These are phyloP conservation scores for Myopa tessellatipennis DNA, from an alignment of 2,888 invertebrate species.

Conservation along the genomic window DNA sequence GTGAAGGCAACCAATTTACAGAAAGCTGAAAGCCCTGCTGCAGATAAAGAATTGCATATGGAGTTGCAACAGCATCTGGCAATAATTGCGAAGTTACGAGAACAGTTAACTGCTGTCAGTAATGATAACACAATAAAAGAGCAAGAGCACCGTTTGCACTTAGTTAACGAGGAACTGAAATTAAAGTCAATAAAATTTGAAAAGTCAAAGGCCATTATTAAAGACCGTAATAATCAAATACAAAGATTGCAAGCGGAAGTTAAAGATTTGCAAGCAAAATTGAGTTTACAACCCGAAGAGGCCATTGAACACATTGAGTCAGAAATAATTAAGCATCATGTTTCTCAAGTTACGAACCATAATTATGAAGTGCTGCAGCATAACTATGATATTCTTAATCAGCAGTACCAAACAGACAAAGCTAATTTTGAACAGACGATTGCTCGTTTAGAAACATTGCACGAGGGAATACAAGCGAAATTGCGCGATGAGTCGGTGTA, in stretches of 20 bases:
- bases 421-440: constrained; percentile 59
- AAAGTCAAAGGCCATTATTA: constrained; percentile 69
- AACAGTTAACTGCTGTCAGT: background rate
- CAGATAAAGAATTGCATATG: constrained; percentile 59
- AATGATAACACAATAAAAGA: constrained; percentile 28
- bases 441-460: constrained; percentile 59
- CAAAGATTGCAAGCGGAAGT: constrained; percentile 62
- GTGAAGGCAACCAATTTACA: constrained; percentile 42
- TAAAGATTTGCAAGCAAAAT: constrained; percentile 53
- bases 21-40: constrained; percentile 41
- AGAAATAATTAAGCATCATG: constrained; percentile 35
- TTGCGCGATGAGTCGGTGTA: constrained; percentile 80
- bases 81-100: constrained; percentile 19
- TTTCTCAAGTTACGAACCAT: constrained; percentile 23
- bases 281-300: constrained; percentile 55
- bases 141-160: constrained; percentile 62
- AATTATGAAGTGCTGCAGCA: constrained; percentile 50
- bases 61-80: constrained; percentile 69
- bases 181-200: constrained; percentile 71
- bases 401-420: constrained; percentile 56
- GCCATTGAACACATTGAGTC: constrained; percentile 39
- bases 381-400: constrained; percentile 52
- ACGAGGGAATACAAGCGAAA: constrained; percentile 72
- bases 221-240: constrained; percentile 72
- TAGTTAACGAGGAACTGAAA: constrained; percentile 69